phyloP scores from a whole-genome alignment of 2,888 invertebrate species.

The Zygaena filipendulae region DNA sequence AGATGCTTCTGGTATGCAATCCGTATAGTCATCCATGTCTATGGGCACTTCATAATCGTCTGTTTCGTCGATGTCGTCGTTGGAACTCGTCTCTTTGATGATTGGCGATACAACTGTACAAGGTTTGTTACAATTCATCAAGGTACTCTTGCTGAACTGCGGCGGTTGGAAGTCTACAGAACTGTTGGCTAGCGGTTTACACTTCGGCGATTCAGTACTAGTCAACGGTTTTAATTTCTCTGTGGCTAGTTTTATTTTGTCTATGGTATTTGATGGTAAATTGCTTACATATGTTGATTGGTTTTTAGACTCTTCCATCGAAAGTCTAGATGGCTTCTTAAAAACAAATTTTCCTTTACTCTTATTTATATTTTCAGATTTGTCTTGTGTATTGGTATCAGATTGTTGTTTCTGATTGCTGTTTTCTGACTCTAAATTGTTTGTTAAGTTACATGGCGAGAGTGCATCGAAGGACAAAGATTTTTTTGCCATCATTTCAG shows the following conservation, averaged over 20 bases:
- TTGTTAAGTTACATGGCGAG: constrained; percentile 28
- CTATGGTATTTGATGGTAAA: constrained; percentile 41
- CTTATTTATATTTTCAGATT: constrained; percentile 26
- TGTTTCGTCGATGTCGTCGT: constrained; percentile 18
- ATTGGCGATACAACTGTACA: constrained; percentile 28
- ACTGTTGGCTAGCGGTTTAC: constrained; percentile 32
- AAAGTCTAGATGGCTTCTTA: constrained; percentile 43
- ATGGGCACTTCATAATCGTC: constrained; percentile 33
- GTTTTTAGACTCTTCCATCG: constrained; percentile 24
- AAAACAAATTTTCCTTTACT: constrained; percentile 53
- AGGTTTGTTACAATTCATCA: constrained; percentile 28
- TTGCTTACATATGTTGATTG: constrained; percentile 27
- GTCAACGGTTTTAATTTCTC: constrained; percentile 41
- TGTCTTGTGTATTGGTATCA: too few species aligned
- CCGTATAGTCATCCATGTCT: constrained; percentile 35
- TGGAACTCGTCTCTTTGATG: constrained; percentile 20
- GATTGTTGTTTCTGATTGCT: constrained; percentile 24
- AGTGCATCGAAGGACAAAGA: constrained; percentile 34
- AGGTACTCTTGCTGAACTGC: constrained; percentile 31
- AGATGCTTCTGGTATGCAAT: constrained; percentile 23
- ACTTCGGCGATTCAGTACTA: constrained; percentile 26
- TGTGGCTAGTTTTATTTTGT: constrained; percentile 40
- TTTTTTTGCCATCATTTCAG: constrained; percentile 32
- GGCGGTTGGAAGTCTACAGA: constrained; percentile 53
- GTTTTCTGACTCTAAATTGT: constrained; percentile 21